Evolutionary conservation across 2,888 invertebrate species (phyloP), one percentile per base, ranked within the genome.

Genomic region (Prosapia bicincta): DNA sequence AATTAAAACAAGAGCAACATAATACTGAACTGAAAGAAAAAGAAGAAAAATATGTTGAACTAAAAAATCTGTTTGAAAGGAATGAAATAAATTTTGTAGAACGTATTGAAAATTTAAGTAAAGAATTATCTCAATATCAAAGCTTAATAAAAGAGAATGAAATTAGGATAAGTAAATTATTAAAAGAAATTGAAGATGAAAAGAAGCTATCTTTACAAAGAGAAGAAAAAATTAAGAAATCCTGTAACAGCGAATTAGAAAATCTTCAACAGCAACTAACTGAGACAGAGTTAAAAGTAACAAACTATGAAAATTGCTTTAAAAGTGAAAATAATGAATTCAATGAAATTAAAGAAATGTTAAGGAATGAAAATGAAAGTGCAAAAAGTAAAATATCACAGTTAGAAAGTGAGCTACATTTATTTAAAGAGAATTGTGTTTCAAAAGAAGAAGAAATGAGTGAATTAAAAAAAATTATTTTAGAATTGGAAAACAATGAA

Each of bases 251-350:
- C 7, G 70, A 70, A 43, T 23, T 70, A 20, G 54, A 54, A 54
- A 54, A 20, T n/a, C 13, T 54, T 0, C n/a, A 54, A 20, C 54
- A 54, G 54, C 54, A 20, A 3, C 3, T 54, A 3, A 80, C 9
- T 82, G 83, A 79, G 77, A 74, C 3, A 9, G 75, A 73, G 15
- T 30, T 77, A 15, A 69, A 73, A 69, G 30, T 23, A 20, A 25
- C 66, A n/a, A 54, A 54, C 3, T 54, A 20, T 69, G 82, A 82
- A 70, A 81, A 82, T 72, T 81, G 83, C 67, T 83, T 85, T 25
- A 81, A 83, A 66, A 78, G 78, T n/a, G 83, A 85, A 78, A 82
- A 84, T 65, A 81, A 82, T 32, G 82, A 82, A 30, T 82, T 84
- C 77, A 80, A 82, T 26, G 82, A 82, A 75, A 79, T 80, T 28